A percentile compares a stretch with the other conserved stretches of the same genome.
Conservation (phyloP, 1,140 invertebrate genomes). For the Spodoptera litura region DNA sequence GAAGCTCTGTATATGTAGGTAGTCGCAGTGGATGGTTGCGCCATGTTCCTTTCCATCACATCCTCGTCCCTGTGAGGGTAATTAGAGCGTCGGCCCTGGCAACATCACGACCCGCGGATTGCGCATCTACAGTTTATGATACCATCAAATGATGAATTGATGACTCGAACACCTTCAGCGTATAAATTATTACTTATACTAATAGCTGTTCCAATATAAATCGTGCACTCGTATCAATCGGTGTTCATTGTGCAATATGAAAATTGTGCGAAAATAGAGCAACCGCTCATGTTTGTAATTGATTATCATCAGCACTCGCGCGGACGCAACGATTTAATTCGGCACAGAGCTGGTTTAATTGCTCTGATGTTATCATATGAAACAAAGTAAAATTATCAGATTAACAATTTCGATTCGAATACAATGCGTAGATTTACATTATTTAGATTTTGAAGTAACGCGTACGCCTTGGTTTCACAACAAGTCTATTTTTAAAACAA, state of each 20-base stretch:
- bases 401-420: too few species aligned
- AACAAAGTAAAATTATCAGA: too few species aligned
- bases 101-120: conserved; percentile 18
- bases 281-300: too few species aligned
- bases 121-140: conserved; percentile 24
- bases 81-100: conserved; percentile 36
- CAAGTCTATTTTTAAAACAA: conserved; percentile 19
- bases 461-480: background rate
- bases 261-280: background rate
- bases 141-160: conserved; percentile 19
- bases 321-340: too few species aligned
- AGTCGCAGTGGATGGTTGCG: background rate
- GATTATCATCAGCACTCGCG: too few species aligned
- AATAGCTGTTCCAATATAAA: conserved; percentile 24
- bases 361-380: too few species aligned
- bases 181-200: conserved; percentile 29
- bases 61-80: background rate
- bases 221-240: conserved; percentile 18
- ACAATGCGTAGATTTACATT: too few species aligned
- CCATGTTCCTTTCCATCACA: conserved; percentile 10
- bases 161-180: background rate
- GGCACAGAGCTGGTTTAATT: too few species aligned
- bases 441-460: too few species aligned
- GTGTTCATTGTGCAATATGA: conserved; percentile 4
- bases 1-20: background rate